Evolutionary conservation across 2,113 vertebrate genomes (phyloP), one percentile per base, ranked within the genome.

Genomic region (Gorsachius goisagi): DNA sequence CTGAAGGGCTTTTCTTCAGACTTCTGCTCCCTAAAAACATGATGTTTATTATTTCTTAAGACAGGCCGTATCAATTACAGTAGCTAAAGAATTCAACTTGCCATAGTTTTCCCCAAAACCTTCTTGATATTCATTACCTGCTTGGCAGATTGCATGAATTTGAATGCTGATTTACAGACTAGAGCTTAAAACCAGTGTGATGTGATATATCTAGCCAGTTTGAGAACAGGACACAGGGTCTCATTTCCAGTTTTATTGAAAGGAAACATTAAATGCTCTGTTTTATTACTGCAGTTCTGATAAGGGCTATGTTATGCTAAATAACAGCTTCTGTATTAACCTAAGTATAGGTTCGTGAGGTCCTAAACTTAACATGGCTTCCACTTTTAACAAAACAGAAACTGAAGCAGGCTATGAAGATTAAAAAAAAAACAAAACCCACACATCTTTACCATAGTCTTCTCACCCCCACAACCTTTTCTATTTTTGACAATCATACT

Each of bases 191-290:
- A 83, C 11, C 71, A 78, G 44, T 45, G 13, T 74, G 64, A 55
- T 49, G 13, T 76, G 64, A 58, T 60, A 55, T 75, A 90, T 37
- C 23, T 76, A 88, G 49, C 78, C 39, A 62, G 55, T 2, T 91
- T 66, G 92, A 91, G 37, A 90, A 86, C 9, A 72, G 45, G 59
- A 77, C 41, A 58, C 18, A 8, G 41, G 39, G 35, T 37, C 74
- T 47, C 30, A 64, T 90, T 92, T 93, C 58, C 23, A 89, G 26
- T 84, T 96, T 94, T 78, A 76, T 32, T 81, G 67, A 94, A 91
- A 93, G 47, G 66, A 77, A 60, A 39, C 55, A 71, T 87, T 85
- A 63, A 90, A 80, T 52, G 73, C 9, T 79, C 32, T 80, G 5
- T 53, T 94, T 80, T 58, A 59, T 86, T 64, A 76, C 4, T 45